Base-by-base conservation (phyloP, 2,888 invertebrate species). In the Lydus trimaculatus region DNA sequence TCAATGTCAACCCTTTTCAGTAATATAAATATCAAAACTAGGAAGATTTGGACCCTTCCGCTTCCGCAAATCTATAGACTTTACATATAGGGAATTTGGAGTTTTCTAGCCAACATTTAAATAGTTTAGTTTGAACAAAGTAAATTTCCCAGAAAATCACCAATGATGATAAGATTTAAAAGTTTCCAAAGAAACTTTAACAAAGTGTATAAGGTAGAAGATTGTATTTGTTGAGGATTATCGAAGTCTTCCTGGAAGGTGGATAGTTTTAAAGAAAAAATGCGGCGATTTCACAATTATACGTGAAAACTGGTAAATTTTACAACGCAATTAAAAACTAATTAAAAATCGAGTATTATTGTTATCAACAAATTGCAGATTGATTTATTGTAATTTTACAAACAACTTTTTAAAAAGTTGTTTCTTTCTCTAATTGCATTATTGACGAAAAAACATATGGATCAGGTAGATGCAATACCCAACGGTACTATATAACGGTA, bases 31-130 rank as follows among this genome's bases (percentile, higher is more conserved):
- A 72, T 73, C 74, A 78, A n/a, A 77, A 80, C 73, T 76, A 76
- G 78, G 78, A 79, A 79, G 76, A 77, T 80, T 79, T 71, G 64
- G 77, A 79, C 80, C 80, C 82, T 83, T 83, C 82, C 83, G 81
- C 82, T 83, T 84, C 84, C 84, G 83, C 82, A 83, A 84, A 81
- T 79, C 80, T 82, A 77, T 73, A 79, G 79, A 79, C n/a, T n/a
- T n/a, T n/a, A n/a, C n/a, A n/a, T 79, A 75, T 74, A 74, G 63
- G 65, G 64, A 63, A 65, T 5, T 56, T n/a, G 61, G n/a, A n/a
- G n/a, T n/a, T 56, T 69, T 66, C 2, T 0, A 17, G 36, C 36
- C 1, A 43, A 17, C 25, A 25, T 25, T 56, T 13, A 2, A 25
- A 25, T 25, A 23, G 3, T 52, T 52, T 9, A 23, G 11, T 11